Base-by-base conservation (phyloP, 1,140 invertebrate species). In the Lordiphosa mommai region DNA sequence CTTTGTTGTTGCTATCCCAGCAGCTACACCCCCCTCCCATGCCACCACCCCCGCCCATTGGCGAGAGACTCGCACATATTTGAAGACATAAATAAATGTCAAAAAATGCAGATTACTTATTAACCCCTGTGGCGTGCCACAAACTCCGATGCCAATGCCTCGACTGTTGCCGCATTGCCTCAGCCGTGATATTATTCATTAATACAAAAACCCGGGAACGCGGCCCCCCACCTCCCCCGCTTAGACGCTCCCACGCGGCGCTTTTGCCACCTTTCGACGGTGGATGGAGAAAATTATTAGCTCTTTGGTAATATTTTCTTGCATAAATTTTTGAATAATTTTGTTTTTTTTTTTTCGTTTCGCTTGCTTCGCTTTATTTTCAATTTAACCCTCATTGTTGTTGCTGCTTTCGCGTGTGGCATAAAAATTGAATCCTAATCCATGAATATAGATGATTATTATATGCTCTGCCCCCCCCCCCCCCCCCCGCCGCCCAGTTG, bases 401-500 rank as follows among this genome's bases (percentile, higher is more conserved):
- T 66, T 48, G 53, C 52, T 53, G 59, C 66, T 66, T 58, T 64
- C 50, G 66, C 61, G 61, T 67, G 72, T 70, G 63, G 79, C 74
- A 70, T 82, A 87, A 88, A 88, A 88, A 88, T 88, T 88, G 86
- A 88, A 88, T 87, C 86, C 86, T 87, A 88, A 88, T 88, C 86
- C 86, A 88, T 88, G 86, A 88, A 88, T 88, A 88, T 88, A 88
- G 86, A 88, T 88, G 86, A 88, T 87, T 87, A 88, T 88, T 88
- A 88, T 87, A 86, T 86, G 61, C 72, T 61, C 49, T 47, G 29
- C 5, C 9, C 53, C 0, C 50, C 32, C 5, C 9, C 53, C 0
- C 32, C 32, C 2, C 10, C 2, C 16, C 38, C 4, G 2, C 5
- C 10, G 37, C 9, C 8, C 36, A 8, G 13, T 30, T 23, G 0